Percentiles rank a stretch among this genome's conserved stretches.
These are phyloP conservation scores for Tadarida brasiliensis DNA, from an alignment of 2,797 vertebrate species.

Conservation along the genomic window DNA sequence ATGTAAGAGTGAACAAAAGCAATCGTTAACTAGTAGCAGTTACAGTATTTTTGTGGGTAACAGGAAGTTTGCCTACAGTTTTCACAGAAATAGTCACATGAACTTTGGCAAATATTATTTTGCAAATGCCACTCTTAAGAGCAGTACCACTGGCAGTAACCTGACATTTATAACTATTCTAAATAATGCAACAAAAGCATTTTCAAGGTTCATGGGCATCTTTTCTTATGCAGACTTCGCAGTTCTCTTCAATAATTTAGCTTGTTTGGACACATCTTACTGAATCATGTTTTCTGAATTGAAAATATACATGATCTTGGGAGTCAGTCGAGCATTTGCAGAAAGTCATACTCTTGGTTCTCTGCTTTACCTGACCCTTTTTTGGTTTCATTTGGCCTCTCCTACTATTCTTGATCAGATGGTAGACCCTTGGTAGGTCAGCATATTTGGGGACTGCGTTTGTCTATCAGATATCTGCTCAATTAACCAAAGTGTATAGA, in stretches of 20 bases:
- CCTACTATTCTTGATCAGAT: not conserved
- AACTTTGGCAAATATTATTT: slow-evolving; percentile 85
- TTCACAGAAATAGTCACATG: slow-evolving; percentile 72
- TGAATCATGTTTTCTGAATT: slow-evolving; percentile 77
- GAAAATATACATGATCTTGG: slow-evolving; percentile 77
- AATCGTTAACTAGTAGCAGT: slow-evolving; percentile 44
- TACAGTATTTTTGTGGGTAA: slow-evolving; percentile 42
- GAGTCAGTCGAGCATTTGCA: slow-evolving; percentile 25
- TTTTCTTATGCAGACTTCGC: slow-evolving; percentile 80
- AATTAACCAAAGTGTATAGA: not conserved
- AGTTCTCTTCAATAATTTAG: slow-evolving; percentile 87
- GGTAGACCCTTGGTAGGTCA: not conserved
- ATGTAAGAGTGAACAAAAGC: not conserved
- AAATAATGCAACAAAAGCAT: slow-evolving; percentile 89
- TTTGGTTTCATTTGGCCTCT: not conserved
- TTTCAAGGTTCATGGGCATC: slow-evolving; percentile 83
- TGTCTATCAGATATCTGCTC: not conserved
- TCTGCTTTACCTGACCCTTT: not conserved
- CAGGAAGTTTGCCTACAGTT: slow-evolving; percentile 25
- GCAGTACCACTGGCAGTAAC: slow-evolving; percentile 79
- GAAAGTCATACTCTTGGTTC: not conserved
- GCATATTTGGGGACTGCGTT: not conserved
- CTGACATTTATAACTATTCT: slow-evolving; percentile 87
- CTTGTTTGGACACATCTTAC: slow-evolving; percentile 77
- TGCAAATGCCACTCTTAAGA: slow-evolving; percentile 85